Conservation (phyloP, 2,797 vertebrate species). For the Hydrophis major region DNA sequence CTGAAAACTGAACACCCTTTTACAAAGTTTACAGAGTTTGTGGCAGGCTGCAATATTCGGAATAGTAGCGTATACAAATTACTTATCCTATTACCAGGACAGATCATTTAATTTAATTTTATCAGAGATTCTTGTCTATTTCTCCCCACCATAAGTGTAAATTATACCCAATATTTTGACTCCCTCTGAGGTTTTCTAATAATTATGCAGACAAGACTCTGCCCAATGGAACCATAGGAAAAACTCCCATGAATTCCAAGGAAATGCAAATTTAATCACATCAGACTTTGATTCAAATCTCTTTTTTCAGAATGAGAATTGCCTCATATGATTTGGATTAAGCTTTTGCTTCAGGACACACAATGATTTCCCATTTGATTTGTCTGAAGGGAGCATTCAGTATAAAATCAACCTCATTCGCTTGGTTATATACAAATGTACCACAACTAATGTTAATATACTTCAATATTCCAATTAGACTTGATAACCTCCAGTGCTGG, state of each 20-base stretch:
- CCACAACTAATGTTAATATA: not conserved
- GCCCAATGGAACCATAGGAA: not conserved
- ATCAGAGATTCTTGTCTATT: not conserved
- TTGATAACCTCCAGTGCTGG: not conserved
- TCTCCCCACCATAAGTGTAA: not conserved
- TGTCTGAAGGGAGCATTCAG: not conserved
- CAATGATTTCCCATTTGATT: constrained; percentile 9
- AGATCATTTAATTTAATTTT: not conserved
- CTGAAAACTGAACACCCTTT: not conserved
- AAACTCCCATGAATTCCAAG: not conserved
- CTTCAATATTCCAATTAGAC: constrained; percentile 11
- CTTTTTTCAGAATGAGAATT: not conserved
- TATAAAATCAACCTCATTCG: constrained; percentile 2
- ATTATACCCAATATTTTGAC: not conserved
- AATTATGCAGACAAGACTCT: not conserved
- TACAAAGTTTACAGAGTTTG: not conserved
- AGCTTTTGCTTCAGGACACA: not conserved
- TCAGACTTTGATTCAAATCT: not conserved
- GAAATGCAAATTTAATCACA: not conserved
- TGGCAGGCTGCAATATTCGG: not conserved
- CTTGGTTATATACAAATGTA: constrained; percentile 2
- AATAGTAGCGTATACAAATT: not conserved
- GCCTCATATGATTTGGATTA: constrained; percentile 9
- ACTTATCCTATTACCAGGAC: not conserved
- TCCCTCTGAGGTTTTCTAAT: not conserved